Conservation (phyloP, 2,797 vertebrate species). For the Dendrocincla tyrannina region DNA sequence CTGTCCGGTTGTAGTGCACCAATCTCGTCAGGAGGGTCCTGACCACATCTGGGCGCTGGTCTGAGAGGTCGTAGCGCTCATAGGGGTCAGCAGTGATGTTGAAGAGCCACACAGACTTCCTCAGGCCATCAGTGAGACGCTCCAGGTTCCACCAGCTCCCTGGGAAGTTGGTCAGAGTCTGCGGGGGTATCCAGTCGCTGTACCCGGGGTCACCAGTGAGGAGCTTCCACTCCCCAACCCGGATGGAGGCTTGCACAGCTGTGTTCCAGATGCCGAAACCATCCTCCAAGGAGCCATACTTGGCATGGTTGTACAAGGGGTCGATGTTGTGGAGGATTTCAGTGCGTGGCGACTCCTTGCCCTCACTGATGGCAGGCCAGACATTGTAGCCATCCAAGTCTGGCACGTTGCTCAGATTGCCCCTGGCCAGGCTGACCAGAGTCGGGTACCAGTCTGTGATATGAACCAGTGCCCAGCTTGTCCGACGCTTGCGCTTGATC, state of each 20-base stretch:
- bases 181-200: slow-evolving; percentile 95
- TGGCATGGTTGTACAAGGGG: slow-evolving; percentile 90
- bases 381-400: slow-evolving; percentile 89
- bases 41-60: slow-evolving; percentile 88
- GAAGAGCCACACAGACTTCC: slow-evolving; percentile 93
- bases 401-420: slow-evolving; percentile 81
- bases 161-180: slow-evolving; percentile 89
- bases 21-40: slow-evolving; percentile 87
- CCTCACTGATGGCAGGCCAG: slow-evolving; percentile 93
- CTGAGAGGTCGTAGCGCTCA: slow-evolving; percentile 88
- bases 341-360: slow-evolving; percentile 86
- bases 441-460: slow-evolving; percentile 99
- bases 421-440: slow-evolving; percentile 87
- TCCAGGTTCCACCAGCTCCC: slow-evolving; percentile 95
- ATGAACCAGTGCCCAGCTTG: slow-evolving; percentile 89
- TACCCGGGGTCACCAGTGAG: slow-evolving; percentile 95
- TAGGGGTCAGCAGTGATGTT: slow-evolving; percentile 93
- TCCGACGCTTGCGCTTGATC: slow-evolving; percentile 84
- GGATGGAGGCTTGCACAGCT: slow-evolving; percentile 91
- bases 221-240: slow-evolving; percentile 95
- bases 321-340: slow-evolving; percentile 98
- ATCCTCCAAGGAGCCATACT: slow-evolving; percentile 85
- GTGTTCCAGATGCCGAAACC: slow-evolving; percentile 96
- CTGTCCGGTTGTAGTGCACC: slow-evolving; percentile 89
- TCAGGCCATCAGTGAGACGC: slow-evolving; percentile 80